Evolutionary conservation across 2,113 vertebrate species (phyloP), one percentile per base, ranked within the genome.

Genomic region (Phylloscopus trochilus): DNA sequence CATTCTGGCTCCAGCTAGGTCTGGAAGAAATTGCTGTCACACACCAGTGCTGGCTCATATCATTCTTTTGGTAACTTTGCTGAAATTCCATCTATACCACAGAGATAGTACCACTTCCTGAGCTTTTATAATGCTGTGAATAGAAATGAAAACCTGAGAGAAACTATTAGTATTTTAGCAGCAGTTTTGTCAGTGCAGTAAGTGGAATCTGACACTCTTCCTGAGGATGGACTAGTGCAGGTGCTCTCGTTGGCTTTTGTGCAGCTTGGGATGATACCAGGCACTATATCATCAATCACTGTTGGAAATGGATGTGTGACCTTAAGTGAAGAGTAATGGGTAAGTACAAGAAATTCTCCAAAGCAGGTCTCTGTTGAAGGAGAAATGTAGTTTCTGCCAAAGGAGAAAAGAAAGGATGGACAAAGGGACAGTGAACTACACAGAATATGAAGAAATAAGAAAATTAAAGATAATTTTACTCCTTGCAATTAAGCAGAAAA

Each of bases 121-220:
- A 59, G 53, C 37, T 93, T 94, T 94, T 83, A 15, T 58, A 69
- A 73, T 37, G 19, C 46, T 85, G 28, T 85, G 82, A 87, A 76
- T 62, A 72, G 74, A 76, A 92, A 91, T 10, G 27, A 68, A 84
- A 27, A 56, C 35, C 39, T 67, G 47, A 60, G 39, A 90, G 67
- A 60, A 64, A 60, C 9, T 23, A 27, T 26, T 31, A 59, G 24
- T 49, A 26, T 20, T 60, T 64, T 35, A 68, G 41, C 13, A 84
- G 69, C 43, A 60, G 20, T 31, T 92, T 52, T 84, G 31, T 49
- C 37, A 41, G 44, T 64, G 39, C 5, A 23, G 14, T 73, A 37
- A 83, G 53, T 74, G 49, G 8, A 39, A 37, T 56, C 49, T 67
- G 41, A 75, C 1, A 1, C 17, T 64, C 52, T 83, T 75, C 23